Base-by-base conservation (phyloP, 1,140 invertebrate species). In the Arion vulgaris region DNA sequence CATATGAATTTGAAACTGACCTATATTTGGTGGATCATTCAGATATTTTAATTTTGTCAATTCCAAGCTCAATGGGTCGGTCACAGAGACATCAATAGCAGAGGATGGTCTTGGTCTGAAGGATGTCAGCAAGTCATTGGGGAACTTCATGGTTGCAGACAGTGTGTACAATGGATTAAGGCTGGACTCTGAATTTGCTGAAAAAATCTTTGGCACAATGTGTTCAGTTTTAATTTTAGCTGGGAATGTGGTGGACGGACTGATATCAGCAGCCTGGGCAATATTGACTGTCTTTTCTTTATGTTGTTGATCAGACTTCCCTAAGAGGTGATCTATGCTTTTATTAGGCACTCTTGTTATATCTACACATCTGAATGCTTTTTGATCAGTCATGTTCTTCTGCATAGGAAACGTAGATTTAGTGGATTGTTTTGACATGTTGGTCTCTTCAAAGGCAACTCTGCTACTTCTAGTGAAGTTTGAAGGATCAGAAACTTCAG, bases 11-110 rank as follows among this genome's bases (percentile, higher is more conserved):
- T 49, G 45, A 0, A 36, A 80, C 82, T 84, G 84, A 88, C 86
- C 88, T 80, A 87, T 88, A 78, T 85, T 88, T 36, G 87, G 86
- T 53, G 86, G 74, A 78, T 81, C 72, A 53, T 77, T 84, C 39
- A 80, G 76, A 62, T 86, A 86, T 19, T 71, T 68, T 5, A 82
- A 62, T 36, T 80, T 36, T 39, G 28, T 80, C 38, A 36, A 39
- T 4, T 28, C 41, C 28, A 36, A 39, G 69, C 66, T 69, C 41
- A n/a, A 9, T 28, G 38, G 57, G 5, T 26, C 34, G 26, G 39
- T 26, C 13, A 34, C 32, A 7, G 15, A 26, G 38, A 79, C 17
- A 28, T 79, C 76, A 7, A 62, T 53, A n/a, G 57, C 7, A n/a
- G 76, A 28, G 38, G 38, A 62, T 2, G 66, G 15, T 9, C 34